These are phyloP conservation scores for Xestia ashworthii DNA, from an alignment of 2,888 invertebrate genomes.

Conservation along the genomic window DNA sequence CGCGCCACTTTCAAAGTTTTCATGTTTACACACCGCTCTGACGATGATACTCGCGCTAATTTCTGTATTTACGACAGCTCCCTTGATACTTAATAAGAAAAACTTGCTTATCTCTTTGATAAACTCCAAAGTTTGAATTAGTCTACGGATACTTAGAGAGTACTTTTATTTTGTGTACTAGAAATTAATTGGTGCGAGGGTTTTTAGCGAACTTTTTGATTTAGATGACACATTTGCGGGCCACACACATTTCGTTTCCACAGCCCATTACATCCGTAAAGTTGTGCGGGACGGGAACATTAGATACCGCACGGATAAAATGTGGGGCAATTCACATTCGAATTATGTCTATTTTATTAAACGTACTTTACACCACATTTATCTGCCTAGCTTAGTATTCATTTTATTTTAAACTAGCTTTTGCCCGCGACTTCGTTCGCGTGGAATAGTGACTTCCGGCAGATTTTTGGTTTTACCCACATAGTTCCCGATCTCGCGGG, in stretches of 20 bases:
- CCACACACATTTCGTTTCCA: conserved; percentile 64
- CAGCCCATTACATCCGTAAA: conserved; percentile 67
- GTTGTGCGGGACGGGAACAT: conserved; percentile 60
- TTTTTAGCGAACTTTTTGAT: conserved; percentile 68
- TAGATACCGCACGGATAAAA: conserved; percentile 63
- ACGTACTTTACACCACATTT: conserved; percentile 53
- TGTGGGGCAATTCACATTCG: conserved; percentile 58
- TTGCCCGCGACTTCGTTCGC: no score
- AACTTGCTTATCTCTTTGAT: conserved; percentile 81
- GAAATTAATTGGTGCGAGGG: conserved; percentile 68
- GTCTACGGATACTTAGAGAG: conserved; percentile 66
- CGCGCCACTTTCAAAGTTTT: conserved; percentile 82
- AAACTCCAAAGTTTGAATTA: conserved; percentile 77
- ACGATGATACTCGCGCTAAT: conserved; percentile 85
- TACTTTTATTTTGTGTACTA: conserved; percentile 66
- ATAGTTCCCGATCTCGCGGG: no score
- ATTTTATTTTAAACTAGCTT: conserved; percentile 51
- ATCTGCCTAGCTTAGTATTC: conserved; percentile 23
- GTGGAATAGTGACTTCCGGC: no score
- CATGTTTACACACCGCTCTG: conserved; percentile 84
- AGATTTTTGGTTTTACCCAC: no score
- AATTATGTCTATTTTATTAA: conserved; percentile 64
- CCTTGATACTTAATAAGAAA: conserved; percentile 84
- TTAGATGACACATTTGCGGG: conserved; percentile 67
- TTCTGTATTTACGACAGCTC: conserved; percentile 86